Conservation (phyloP, 2,113 vertebrate genomes). For the Gobius niger region DNA sequence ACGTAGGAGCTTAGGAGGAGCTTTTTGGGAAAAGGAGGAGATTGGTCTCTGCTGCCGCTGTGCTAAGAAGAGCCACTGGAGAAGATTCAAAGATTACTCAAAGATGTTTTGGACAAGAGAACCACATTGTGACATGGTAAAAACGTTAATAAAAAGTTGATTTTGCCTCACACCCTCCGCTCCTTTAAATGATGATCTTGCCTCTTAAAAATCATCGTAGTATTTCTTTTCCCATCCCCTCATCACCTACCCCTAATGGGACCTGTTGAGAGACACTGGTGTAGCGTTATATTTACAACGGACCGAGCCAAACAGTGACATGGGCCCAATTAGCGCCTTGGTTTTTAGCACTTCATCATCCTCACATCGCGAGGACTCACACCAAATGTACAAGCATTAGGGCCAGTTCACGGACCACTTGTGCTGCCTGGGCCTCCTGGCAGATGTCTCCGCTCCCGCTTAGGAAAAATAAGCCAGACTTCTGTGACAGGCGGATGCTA, state of each 20-base stretch:
- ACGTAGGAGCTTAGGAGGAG: no score
- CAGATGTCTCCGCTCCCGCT: constrained; percentile 41
- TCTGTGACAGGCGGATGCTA: constrained; percentile 40
- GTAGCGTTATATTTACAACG: constrained; percentile 22
- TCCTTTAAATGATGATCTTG: no score
- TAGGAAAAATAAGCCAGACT: constrained; percentile 45
- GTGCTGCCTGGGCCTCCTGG: constrained; percentile 45
- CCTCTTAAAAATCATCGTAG: no score
- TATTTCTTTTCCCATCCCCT: not conserved
- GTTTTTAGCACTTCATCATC: constrained; percentile 43
- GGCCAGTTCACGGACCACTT: constrained; percentile 56
- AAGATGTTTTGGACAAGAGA: no score
- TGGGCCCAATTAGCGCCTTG: constrained; percentile 55
- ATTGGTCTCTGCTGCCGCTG: no score
- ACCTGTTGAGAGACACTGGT: constrained; percentile 1
- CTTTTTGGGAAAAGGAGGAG: no score
- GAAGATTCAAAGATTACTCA: no score
- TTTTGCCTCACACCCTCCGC: no score
- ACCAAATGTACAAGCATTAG: constrained; percentile 55
- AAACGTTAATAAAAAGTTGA: no score
- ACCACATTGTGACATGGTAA: no score
- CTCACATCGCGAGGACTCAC: constrained; percentile 31
- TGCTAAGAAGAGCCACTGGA: no score
- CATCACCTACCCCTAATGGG: not conserved
- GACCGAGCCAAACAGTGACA: constrained; percentile 20